These are phyloP conservation scores for Octomys mimax DNA, from an alignment of 2,797 vertebrate genomes.

Conservation along the genomic window DNA sequence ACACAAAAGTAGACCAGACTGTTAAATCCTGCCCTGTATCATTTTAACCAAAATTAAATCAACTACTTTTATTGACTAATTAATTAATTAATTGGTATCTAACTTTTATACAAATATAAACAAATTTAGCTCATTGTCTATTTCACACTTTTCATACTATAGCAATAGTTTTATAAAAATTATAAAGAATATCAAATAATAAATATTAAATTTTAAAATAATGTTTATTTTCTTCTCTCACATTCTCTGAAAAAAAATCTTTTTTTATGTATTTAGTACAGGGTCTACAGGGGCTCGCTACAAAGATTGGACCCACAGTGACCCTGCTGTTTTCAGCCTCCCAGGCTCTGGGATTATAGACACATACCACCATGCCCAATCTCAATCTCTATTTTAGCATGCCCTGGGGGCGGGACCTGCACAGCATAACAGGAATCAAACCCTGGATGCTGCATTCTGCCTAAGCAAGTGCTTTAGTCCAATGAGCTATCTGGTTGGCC, in stretches of 20 bases:
- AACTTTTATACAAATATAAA: background rate
- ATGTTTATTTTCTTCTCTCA: background rate
- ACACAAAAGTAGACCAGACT: background rate
- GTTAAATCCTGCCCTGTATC: background rate
- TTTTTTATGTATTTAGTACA: too few species aligned
- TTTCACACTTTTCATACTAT: background rate
- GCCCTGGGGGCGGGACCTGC: too few species aligned
- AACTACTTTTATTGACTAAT: background rate
- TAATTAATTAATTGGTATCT: background rate
- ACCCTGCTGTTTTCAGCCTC: too few species aligned
- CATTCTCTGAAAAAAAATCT: background rate
- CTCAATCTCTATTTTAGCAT: too few species aligned
- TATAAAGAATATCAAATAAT: background rate
- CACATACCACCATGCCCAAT: too few species aligned
- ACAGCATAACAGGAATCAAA: too few species aligned
- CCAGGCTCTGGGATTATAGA: too few species aligned
- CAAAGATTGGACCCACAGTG: too few species aligned
- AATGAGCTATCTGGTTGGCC: too few species aligned
- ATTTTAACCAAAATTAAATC: background rate
- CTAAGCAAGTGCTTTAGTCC: too few species aligned
- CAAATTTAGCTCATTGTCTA: background rate
- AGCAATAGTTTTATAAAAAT: slow-evolving; percentile 27
- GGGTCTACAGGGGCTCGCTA: too few species aligned
- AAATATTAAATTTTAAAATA: slow-evolving; percentile 24
- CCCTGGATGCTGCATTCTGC: too few species aligned